Conservation (phyloP, 2,797 vertebrate genomes). For the Linurgus olivaceus region DNA sequence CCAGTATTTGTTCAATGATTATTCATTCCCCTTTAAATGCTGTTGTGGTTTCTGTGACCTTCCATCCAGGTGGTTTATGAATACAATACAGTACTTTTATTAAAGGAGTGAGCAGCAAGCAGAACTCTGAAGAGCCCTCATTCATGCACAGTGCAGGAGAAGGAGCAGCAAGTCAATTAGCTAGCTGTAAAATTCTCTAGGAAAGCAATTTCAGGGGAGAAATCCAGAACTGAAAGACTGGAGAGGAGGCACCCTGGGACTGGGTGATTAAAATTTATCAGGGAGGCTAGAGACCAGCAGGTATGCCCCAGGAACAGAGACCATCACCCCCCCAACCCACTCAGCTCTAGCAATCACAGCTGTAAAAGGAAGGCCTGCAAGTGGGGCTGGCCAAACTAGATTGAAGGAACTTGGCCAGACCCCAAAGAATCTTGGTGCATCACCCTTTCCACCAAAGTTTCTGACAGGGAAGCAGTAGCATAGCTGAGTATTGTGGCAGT, state of each 20-base stretch:
- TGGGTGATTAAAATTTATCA: not conserved
- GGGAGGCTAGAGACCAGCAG: not conserved
- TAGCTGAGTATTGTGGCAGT: not conserved
- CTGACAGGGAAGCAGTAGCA: not conserved
- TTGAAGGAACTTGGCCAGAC: not conserved
- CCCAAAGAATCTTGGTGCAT: not conserved
- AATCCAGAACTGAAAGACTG: not conserved
- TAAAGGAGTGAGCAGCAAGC: not conserved
- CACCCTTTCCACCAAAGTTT: not conserved
- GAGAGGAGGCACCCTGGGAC: not conserved
- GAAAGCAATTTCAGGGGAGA: slow-evolving; percentile 6
- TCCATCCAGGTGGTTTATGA: not conserved
- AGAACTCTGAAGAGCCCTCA: not conserved
- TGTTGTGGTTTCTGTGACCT: not conserved
- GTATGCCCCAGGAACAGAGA: not conserved
- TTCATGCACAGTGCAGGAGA: not conserved
- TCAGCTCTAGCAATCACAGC: not conserved
- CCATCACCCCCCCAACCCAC: not conserved
- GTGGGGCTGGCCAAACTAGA: not conserved
- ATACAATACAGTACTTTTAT: not conserved
- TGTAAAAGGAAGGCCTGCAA: not conserved
- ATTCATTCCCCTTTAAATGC: not conserved
- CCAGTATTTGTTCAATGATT: not conserved
- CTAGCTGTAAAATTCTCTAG: not conserved
- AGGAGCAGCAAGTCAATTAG: slow-evolving; percentile 8